Evolutionary conservation across 2,113 vertebrate species (phyloP).

Genomic region (Agapornis roseicollis): DNA sequence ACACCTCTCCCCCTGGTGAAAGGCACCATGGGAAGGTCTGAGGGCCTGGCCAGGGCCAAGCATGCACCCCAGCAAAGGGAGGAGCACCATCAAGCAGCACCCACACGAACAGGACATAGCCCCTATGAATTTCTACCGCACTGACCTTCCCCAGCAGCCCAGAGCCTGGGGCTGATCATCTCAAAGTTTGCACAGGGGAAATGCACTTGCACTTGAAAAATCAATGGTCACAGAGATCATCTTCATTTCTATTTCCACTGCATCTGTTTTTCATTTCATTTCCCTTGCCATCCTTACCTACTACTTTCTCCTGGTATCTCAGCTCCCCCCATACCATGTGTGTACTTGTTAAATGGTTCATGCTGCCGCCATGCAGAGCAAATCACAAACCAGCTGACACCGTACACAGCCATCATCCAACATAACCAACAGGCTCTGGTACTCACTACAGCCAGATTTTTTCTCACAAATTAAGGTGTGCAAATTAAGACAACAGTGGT

Average conservation of each 20-base stretch:
- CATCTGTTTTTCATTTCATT: too few relatives aligned
- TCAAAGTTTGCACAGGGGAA: neutral
- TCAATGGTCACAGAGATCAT: neutral
- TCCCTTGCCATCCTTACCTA: too few relatives aligned
- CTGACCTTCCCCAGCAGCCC: rapidly evolving
- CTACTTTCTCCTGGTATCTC: too few relatives aligned
- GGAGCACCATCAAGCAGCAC: neutral
- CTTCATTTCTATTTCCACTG: too few relatives aligned
- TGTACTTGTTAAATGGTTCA: too few relatives aligned
- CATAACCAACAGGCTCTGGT: too few relatives aligned
- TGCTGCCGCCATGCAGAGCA: too few relatives aligned
- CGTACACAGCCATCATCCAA: too few relatives aligned
- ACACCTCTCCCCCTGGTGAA: rapidly evolving
- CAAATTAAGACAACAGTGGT: neutral
- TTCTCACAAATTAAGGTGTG: neutral
- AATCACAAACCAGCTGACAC: too few relatives aligned
- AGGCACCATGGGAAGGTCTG: neutral
- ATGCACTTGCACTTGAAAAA: neutral
- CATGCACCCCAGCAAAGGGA: neutral
- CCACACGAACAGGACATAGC: neutral
- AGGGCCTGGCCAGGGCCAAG: neutral
- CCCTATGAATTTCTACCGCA: rapidly evolving
- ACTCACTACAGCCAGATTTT: neutral
- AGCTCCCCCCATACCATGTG: too few relatives aligned
- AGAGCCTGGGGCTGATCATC: rapidly evolving